A percentile compares a stretch with the other conserved stretches of the same genome.
phyloP scores from a whole-genome alignment of 2,888 invertebrate genomes.

The Rutpela maculata region DNA sequence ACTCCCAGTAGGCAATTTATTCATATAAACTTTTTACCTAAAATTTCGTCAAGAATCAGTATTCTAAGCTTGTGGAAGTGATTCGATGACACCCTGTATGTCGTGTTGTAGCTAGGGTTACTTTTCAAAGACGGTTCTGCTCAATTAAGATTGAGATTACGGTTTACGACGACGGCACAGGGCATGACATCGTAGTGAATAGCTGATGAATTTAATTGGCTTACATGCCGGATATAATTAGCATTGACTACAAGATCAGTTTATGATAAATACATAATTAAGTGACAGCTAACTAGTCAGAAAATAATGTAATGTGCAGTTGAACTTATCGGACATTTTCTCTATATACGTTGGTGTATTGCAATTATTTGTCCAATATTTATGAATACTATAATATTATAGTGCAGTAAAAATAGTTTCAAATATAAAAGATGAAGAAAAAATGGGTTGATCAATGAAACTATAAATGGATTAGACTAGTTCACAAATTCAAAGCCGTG shows the following conservation, averaged over 20 bases:
- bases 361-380: neutral
- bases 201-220: slow-evolving; percentile 57
- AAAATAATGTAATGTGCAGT: slow-evolving; percentile 41
- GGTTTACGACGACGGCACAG: slow-evolving; percentile 38
- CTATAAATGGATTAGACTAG: no score
- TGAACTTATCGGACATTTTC: slow-evolving; percentile 20
- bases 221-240: slow-evolving; percentile 59
- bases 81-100: no score
- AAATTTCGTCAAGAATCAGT: no score
- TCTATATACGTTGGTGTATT: slow-evolving; percentile 1
- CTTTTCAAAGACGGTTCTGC: slow-evolving; percentile 39
- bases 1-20: no score
- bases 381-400: no score
- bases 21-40: no score
- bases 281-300: slow-evolving; percentile 40
- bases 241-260: slow-evolving; percentile 50
- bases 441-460: no score
- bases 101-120: neutral
- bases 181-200: slow-evolving; percentile 37
- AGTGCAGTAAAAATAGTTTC: no score
- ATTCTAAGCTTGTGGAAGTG: no score
- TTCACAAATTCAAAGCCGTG: no score
- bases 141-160: slow-evolving; percentile 14
- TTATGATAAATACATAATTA: slow-evolving; percentile 48
- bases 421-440: no score